A percentile compares a stretch with the other conserved stretches of the same genome.
phyloP scores from a whole-genome alignment of 2,888 invertebrate genomes.

The Dryadula phaetusa region DNA sequence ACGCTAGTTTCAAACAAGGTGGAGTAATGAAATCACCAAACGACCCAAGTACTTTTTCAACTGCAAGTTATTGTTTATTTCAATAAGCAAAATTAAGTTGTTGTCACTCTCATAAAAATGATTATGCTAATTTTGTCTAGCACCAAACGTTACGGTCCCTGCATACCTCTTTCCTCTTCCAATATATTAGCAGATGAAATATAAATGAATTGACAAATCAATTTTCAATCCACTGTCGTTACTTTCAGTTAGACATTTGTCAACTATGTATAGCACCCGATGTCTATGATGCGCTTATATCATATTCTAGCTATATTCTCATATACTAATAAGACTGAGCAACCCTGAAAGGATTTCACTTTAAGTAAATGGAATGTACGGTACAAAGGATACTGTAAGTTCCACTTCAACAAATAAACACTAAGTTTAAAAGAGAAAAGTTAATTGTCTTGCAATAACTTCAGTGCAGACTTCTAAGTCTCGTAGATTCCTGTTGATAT shows the following conservation, averaged over 20 bases:
- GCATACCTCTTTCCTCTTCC: no score
- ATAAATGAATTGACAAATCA: no score
- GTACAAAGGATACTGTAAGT: constrained; percentile 25
- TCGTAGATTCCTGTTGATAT: constrained; percentile 31
- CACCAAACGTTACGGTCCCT: no score
- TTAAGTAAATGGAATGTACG: constrained; percentile 18
- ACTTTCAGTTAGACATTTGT: background rate
- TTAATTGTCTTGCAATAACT: constrained; percentile 37
- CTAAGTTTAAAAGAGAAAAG: constrained; percentile 34
- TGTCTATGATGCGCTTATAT: background rate
- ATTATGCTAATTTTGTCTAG: no score
- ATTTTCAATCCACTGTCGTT: no score
- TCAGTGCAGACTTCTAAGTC: constrained; percentile 24
- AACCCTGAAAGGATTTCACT: constrained; percentile 20
- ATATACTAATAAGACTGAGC: background rate
- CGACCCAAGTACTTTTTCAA: constrained; percentile 1
- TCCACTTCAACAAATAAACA: constrained; percentile 33
- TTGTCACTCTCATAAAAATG: no score
- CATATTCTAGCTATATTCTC: background rate
- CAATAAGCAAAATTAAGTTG: background rate
- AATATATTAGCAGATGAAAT: no score
- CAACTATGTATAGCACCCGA: no score
- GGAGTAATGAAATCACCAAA: constrained; percentile 30
- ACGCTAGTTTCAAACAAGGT: constrained; percentile 31
- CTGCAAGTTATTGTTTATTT: constrained; percentile 7